Percentiles rank a stretch among this genome's conserved stretches.
These are phyloP conservation scores for Diglossa cyanea DNA, from an alignment of 2,797 vertebrate species.

Conservation along the genomic window DNA sequence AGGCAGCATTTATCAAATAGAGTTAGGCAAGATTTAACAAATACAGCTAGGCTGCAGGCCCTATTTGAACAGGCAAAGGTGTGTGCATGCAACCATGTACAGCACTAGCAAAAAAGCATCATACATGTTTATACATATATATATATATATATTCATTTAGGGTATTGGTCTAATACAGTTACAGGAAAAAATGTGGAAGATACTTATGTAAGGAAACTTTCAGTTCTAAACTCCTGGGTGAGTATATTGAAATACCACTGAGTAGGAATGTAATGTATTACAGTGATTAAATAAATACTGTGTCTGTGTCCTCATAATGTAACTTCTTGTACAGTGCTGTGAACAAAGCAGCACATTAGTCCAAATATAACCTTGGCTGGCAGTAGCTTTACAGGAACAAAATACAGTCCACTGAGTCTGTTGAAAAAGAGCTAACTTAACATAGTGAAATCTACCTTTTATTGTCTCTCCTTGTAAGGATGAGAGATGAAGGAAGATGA, in stretches of 20 bases:
- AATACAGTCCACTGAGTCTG: not conserved
- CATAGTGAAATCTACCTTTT: not conserved
- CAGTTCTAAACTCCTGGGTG: not conserved
- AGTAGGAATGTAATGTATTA: not conserved
- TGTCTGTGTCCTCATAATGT: not conserved
- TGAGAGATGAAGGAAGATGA: not conserved
- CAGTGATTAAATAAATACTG: not conserved
- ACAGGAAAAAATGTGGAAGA: not conserved
- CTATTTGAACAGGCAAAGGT: not conserved
- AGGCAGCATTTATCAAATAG: conserved; percentile 45
- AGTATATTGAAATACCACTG: not conserved
- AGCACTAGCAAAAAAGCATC: not conserved
- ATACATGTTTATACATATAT: not conserved
- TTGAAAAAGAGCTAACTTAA: not conserved
- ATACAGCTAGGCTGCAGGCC: conserved; percentile 27
- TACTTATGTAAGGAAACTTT: not conserved
- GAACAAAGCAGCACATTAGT: not conserved
- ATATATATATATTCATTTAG: not conserved
- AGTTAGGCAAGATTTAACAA: conserved; percentile 25
- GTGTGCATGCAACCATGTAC: not conserved
- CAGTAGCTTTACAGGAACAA: not conserved
- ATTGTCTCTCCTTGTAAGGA: not conserved
- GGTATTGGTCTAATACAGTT: not conserved
- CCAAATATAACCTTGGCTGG: not conserved
- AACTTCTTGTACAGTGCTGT: not conserved